Evolutionary conservation across 2,888 invertebrate species (phyloP), one percentile per base, ranked within the genome.

Genomic region (Brachynemurus nebulosus): DNA sequence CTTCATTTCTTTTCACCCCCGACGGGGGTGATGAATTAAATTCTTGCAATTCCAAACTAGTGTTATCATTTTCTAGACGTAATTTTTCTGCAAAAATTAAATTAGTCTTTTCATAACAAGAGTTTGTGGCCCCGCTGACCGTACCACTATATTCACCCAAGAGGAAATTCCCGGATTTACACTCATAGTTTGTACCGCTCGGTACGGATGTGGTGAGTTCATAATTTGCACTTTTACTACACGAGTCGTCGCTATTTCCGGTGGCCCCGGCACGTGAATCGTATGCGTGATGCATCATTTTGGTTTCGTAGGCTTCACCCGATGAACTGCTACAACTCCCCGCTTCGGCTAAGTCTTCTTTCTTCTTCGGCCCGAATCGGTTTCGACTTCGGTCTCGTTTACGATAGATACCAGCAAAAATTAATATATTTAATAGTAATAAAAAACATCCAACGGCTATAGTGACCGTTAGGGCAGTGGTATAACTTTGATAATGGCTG

Each of bases 351-450:
- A 83, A 62, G 54, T 85, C 84, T 53, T 86, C 84, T 57, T 85
- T 86, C 55, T 82, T 81, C 55, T 82, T 81, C 42, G 80, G 77
- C 48, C 79, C 76, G 40, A 63, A 62, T 35, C 53, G 39, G 47
- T 50, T 47, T 36, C 55, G 45, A 51, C 53, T 59, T 54, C 69
- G 56, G 53, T 86, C 86, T 1, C 86, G 72, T 61, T 88, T 86
- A 56, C 86, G 86, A 58, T 86, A 89, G 48, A 88, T 88, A 2
- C 89, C 89, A 36, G 88, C 88, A 56, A 90, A 90, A 53, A 91
- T 90, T 18, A 88, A 70, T 9, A 88, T 79, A 58, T 89, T 89
- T 19, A 89, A 69, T 20, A 88, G 68, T 7, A 89, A 68, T 6
- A 89, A 70, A 52, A 88, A 86, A 55, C 86, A 86, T 1, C 86